Percentiles rank a stretch among this genome's conserved stretches.
Conservation (phyloP, 23 tunicate genomes). For the Aplidium turbinatum region DNA sequence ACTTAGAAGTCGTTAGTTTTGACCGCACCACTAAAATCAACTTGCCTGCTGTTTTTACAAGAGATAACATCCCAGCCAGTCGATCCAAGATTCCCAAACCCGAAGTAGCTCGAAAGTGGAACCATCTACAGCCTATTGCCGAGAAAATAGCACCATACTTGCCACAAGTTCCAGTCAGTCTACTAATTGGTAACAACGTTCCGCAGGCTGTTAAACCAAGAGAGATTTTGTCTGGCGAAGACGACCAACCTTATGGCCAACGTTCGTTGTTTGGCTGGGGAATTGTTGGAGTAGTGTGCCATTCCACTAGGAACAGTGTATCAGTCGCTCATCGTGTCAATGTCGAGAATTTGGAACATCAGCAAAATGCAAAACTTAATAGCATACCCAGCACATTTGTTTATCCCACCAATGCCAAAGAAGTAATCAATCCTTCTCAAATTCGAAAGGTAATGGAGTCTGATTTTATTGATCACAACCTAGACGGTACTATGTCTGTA, state of each 20-base stretch:
- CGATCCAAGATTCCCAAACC: conserved; percentile 16
- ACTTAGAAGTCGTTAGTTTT: conserved; percentile 18
- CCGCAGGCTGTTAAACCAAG: conserved; percentile 12
- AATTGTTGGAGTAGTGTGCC: conserved; percentile 5
- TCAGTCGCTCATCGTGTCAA: background rate
- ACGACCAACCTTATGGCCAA: conserved; percentile 29
- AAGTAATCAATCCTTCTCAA: background rate
- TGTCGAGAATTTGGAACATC: background rate
- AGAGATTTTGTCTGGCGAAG: conserved; percentile 11
- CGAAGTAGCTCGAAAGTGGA: conserved; percentile 22
- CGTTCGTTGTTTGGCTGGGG: conserved; percentile 30
- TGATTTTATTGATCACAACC: background rate
- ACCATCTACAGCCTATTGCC: conserved; percentile 15
- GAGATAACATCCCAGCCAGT: conserved; percentile 24
- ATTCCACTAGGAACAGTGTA: background rate
- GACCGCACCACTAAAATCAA: background rate
- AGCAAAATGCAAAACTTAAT: too few species aligned
- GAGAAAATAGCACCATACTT: conserved; percentile 1
- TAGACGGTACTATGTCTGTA: background rate
- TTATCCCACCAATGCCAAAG: background rate
- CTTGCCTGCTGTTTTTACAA: conserved; percentile 17
- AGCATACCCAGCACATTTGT: conserved; percentile 5
- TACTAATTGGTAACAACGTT: conserved; percentile 25
- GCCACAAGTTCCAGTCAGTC: background rate
- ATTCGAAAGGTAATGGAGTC: background rate